Percentiles rank a stretch among this genome's conserved stretches.
Evolutionary conservation across 2,797 vertebrate species (phyloP).

Genomic region (Tadarida brasiliensis): DNA sequence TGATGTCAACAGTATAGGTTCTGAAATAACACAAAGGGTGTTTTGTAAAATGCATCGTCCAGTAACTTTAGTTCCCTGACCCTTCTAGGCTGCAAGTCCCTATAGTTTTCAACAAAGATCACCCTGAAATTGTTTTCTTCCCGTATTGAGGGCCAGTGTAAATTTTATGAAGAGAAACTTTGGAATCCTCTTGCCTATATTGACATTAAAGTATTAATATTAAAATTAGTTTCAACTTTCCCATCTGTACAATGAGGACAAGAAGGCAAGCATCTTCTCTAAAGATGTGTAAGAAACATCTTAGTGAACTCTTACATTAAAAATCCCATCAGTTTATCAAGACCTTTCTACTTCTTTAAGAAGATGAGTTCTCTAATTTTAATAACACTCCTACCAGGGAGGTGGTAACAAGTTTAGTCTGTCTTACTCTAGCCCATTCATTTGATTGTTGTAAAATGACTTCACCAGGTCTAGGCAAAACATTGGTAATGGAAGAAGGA

Average conservation of each 20-base stretch:
- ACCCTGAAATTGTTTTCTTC: neutral
- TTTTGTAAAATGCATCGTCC: constrained; percentile 3
- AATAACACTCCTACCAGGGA: neutral
- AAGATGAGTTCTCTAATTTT: constrained; percentile 23
- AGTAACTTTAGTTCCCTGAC: neutral
- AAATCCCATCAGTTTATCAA: neutral
- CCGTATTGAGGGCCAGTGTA: neutral
- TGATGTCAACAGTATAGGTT: constrained; percentile 57
- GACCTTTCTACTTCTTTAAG: constrained; percentile 43
- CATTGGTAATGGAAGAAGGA: neutral
- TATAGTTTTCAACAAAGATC: constrained; percentile 8
- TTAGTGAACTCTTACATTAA: constrained; percentile 20
- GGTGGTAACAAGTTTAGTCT: constrained; percentile 39
- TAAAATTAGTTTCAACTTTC: constrained; percentile 47
- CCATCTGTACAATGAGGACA: neutral
- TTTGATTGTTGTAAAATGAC: constrained; percentile 32
- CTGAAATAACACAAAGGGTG: constrained; percentile 48
- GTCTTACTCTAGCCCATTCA: constrained; percentile 45
- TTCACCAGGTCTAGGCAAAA: neutral
- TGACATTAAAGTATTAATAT: constrained; percentile 13
- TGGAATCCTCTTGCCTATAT: neutral
- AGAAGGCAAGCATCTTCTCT: constrained; percentile 4
- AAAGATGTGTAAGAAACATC: neutral
- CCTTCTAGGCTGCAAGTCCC: neutral
- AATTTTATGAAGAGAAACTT: constrained; percentile 15